These are phyloP conservation scores for Trematomus bernacchii DNA, from an alignment of 2,797 vertebrate genomes.

Conservation along the genomic window DNA sequence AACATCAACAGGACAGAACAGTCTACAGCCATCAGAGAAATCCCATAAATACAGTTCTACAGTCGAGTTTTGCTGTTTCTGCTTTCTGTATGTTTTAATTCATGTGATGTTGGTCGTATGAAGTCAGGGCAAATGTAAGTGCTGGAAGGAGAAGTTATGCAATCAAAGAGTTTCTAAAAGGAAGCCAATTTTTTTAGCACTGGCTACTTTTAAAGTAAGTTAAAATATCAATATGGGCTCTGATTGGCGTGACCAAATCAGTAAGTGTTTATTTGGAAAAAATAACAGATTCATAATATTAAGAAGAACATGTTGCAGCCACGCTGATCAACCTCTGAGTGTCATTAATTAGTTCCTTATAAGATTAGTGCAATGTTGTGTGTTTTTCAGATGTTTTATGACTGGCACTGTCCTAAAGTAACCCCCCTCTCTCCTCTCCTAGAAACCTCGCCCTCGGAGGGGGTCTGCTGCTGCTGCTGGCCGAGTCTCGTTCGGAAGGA, in stretches of 20 bases:
- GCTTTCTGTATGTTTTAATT: constrained; percentile 8
- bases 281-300: background rate
- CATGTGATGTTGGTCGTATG: background rate
- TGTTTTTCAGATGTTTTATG: constrained; percentile 21
- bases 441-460: constrained; percentile 98
- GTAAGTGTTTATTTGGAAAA: background rate
- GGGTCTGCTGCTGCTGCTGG: constrained; percentile 93
- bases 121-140: background rate
- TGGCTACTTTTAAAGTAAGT: background rate
- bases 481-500: constrained; percentile 96
- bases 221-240: background rate
- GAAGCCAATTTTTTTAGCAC: background rate
- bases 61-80: constrained; percentile 9
- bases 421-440: constrained; percentile 71
- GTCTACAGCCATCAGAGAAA: constrained; percentile 11
- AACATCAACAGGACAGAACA: constrained; percentile 19
- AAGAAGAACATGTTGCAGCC: background rate
- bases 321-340: background rate
- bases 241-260: background rate
- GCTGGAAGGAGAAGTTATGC: background rate
- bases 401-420: constrained; percentile 45
- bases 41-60: constrained; percentile 3
- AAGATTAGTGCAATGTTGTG: background rate
- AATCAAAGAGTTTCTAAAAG: background rate
- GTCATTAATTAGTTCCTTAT: background rate